Percentiles rank a stretch among this genome's conserved stretches.
phyloP scores from a whole-genome alignment of 1,140 invertebrate species.

The Thaumetopoea pityocampa region DNA sequence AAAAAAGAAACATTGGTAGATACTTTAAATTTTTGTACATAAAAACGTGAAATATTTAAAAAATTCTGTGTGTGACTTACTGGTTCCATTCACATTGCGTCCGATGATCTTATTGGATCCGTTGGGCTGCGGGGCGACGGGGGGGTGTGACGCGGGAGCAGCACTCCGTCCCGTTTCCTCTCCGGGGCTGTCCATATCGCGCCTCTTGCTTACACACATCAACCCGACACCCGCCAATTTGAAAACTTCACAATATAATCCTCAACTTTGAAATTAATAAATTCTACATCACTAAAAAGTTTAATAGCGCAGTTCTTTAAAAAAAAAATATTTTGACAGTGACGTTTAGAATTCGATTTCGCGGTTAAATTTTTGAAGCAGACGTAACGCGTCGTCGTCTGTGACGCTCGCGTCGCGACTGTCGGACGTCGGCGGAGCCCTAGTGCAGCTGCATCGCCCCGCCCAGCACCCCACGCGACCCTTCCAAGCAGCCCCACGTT shows the following conservation, averaged over 20 bases:
- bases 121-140: slow-evolving; percentile 45
- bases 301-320: slow-evolving; percentile 8
- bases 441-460: slow-evolving; percentile 64
- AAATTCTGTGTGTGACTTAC: slow-evolving; percentile 51
- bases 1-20: no score
- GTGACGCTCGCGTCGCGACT: slow-evolving; percentile 58
- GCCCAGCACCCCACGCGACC: slow-evolving; percentile 54
- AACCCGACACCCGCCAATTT: slow-evolving; percentile 53
- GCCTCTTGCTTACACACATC: slow-evolving; percentile 70
- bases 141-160: slow-evolving; percentile 41
- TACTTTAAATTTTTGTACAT: no score
- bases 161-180: slow-evolving; percentile 65
- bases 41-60: slow-evolving; percentile 10
- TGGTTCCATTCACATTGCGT: slow-evolving; percentile 70
- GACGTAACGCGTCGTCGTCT: slow-evolving; percentile 43
- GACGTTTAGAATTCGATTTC: slow-evolving; percentile 13
- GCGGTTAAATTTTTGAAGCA: slow-evolving; percentile 20
- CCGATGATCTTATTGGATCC: slow-evolving; percentile 72
- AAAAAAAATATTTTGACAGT: slow-evolving; percentile 3
- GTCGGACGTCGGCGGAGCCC: slow-evolving; percentile 40
- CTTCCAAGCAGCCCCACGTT: slow-evolving; percentile 47
- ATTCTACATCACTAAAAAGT: slow-evolving; percentile 15
- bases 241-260: slow-evolving; percentile 50
- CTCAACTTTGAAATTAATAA: slow-evolving; percentile 18
- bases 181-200: slow-evolving; percentile 64